Percentiles rank a stretch among this genome's conserved stretches.
Conservation (phyloP, 92 coral and sea anemone species). For the Porites divaricata region DNA sequence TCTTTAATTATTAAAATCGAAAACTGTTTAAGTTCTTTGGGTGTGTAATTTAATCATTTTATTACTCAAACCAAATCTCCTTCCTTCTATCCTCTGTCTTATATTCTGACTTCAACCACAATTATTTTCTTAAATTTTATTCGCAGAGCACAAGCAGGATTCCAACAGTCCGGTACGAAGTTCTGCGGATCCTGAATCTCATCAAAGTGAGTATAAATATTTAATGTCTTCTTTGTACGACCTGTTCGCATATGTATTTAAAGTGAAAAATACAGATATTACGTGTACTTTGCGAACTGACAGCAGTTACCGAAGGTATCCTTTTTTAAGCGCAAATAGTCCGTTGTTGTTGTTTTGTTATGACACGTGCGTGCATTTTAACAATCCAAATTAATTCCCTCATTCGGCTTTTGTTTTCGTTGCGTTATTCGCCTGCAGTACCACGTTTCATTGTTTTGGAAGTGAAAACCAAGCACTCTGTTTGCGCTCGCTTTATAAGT, state of each 20-base stretch:
- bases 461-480: slow-evolving; percentile 26
- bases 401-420: slow-evolving; percentile 77
- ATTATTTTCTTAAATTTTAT: slow-evolving; percentile 26
- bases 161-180: slow-evolving; percentile 78
- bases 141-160: slow-evolving; percentile 89
- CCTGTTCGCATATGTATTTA: slow-evolving; percentile 58
- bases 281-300: slow-evolving; percentile 25
- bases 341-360: slow-evolving; percentile 63
- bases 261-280: slow-evolving; percentile 42
- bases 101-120: slow-evolving; percentile 4
- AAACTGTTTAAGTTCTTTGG: slow-evolving; percentile 90
- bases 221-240: slow-evolving; percentile 71
- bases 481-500: slow-evolving; percentile 35
- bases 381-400: slow-evolving; percentile 82
- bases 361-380: slow-evolving; percentile 96
- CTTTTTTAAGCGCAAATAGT: slow-evolving; percentile 39
- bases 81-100: slow-evolving; percentile 3
- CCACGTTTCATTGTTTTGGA: slow-evolving; percentile 47
- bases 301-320: neutral
- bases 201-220: slow-evolving; percentile 88
- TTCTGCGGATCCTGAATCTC: slow-evolving; percentile 80
- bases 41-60: slow-evolving; percentile 75
- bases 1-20: slow-evolving; percentile 81
- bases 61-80: slow-evolving; percentile 22
- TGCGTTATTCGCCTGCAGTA: slow-evolving; percentile 36